Conservation (phyloP, 1,140 invertebrate species). For the Zaprionus ghesquierei region DNA sequence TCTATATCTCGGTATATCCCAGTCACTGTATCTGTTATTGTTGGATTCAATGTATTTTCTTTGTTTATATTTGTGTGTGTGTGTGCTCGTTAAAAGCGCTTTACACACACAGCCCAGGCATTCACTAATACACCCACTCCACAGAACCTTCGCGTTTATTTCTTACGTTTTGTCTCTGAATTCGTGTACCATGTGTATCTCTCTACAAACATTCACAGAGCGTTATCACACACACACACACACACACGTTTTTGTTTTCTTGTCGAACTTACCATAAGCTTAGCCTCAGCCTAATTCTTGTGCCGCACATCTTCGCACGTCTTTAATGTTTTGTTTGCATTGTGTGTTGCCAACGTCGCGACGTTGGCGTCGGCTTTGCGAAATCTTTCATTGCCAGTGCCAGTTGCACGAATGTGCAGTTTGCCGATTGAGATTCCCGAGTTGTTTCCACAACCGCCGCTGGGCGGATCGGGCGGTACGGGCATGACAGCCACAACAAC, state of each 20-base stretch:
- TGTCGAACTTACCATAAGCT: slow-evolving; percentile 41
- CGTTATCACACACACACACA: neutral
- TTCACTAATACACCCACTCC: slow-evolving; percentile 64
- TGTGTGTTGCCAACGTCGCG: too few species aligned
- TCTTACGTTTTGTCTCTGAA: slow-evolving; percentile 25
- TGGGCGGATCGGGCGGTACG: neutral
- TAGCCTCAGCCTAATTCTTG: slow-evolving; percentile 62
- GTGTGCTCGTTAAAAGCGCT: slow-evolving; percentile 50
- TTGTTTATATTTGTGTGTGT: slow-evolving; percentile 7
- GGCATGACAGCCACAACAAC: neutral
- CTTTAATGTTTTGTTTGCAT: slow-evolving; percentile 40
- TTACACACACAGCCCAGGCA: slow-evolving; percentile 64
- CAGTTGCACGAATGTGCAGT: slow-evolving; percentile 46
- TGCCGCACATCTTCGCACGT: slow-evolving; percentile 47
- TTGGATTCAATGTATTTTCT: neutral
- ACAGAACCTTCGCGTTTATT: slow-evolving; percentile 41
- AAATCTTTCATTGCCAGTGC: slow-evolving; percentile 50
- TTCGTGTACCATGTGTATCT: slow-evolving; percentile 11
- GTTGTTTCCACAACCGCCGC: neutral
- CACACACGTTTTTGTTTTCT: slow-evolving; percentile 16
- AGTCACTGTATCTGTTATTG: slow-evolving; percentile 36
- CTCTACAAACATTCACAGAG: neutral
- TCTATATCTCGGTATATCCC: neutral
- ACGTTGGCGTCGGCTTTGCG: slow-evolving; percentile 26
- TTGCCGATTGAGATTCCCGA: slow-evolving; percentile 10